Base-by-base conservation (phyloP, 2,888 invertebrate species). In the Belgica antarctica region DNA sequence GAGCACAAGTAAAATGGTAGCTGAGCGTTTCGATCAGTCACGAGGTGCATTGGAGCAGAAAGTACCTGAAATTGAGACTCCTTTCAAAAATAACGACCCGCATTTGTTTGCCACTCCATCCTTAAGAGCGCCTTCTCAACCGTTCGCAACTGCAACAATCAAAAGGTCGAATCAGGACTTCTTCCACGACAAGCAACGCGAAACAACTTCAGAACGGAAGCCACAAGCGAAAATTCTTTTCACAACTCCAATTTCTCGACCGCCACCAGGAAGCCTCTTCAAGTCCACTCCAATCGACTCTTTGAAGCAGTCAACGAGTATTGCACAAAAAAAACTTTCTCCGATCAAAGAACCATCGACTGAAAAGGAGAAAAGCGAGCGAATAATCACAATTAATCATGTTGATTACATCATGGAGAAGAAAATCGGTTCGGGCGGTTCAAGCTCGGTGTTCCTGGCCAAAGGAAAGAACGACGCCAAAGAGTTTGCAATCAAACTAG, bases 351-450 rank as follows among this genome's bases (percentile, higher is more conserved):
- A 71, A 31, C 25, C 68, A 4, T 28, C 24, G 36, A 1, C n/a
- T n/a, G 62, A 68, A 2, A 70, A 61, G 3, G 72, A 68, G 12
- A 59, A 70, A 73, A 62, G 17, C 65, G 71, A 5, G 66, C 84
- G 83, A 74, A 82, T 82, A 15, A 81, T 87, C 12, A 78, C 75
- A 36, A 89, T 96, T 1, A 92, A 92, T 73, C 84, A 85, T 24
- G 85, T 84, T 63, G 84, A 86, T 25, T 96, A 94, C 78, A 81
- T 85, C 72, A 84, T 92, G 65, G 81, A 91, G 12, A 89, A 88
- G 72, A 83, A 86, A 74, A 80, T 96, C 61, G 96, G 96, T 0
- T 86, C 84, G 74, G 96, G 96, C n/a, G 96, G 95, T 46, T 94
- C 94, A 70, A 92, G 94, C 76, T 87, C 90, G 78, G 96, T 96